Evolutionary conservation across 2,888 invertebrate species (phyloP).

Genomic region (Clusia tigrina): DNA sequence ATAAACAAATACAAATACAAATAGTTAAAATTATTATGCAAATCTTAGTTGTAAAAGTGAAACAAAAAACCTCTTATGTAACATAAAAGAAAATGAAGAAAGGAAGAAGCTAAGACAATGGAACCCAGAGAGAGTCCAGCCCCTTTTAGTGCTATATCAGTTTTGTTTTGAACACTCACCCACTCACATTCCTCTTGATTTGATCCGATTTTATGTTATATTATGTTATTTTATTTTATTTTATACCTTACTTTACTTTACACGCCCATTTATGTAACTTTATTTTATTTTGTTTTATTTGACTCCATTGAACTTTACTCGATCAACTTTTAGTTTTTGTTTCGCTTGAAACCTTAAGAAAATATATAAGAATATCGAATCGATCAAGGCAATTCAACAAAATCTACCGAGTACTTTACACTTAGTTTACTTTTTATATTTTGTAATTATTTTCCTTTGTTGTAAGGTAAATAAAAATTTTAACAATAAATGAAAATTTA

Average conservation of each 20-base stretch:
- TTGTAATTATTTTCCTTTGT: slow-evolving; percentile 26
- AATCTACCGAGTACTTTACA: neutral
- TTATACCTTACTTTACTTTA: too few species aligned
- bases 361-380: neutral
- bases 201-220: too few species aligned
- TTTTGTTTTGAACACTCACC: too few species aligned
- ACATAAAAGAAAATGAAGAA: slow-evolving; percentile 26
- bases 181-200: too few species aligned
- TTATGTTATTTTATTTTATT: too few species aligned
- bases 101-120: slow-evolving; percentile 14
- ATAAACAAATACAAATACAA: slow-evolving; percentile 5
- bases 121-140: too few species aligned
- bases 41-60: slow-evolving; percentile 14
- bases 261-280: too few species aligned
- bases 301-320: neutral
- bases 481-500: slow-evolving; percentile 30
- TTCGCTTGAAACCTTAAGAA: neutral
- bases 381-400: neutral
- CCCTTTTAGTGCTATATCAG: too few species aligned
- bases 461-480: slow-evolving; percentile 11
- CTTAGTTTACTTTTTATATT: slow-evolving; percentile 18
- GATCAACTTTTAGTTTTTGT: neutral
- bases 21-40: slow-evolving; percentile 22
- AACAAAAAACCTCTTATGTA: slow-evolving; percentile 37
- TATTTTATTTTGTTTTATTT: slow-evolving; percentile 5